Percentiles rank a stretch among this genome's conserved stretches.
These are phyloP conservation scores for Phoxinus phoxinus DNA, from an alignment of 2,113 vertebrate species.

Conservation along the genomic window DNA sequence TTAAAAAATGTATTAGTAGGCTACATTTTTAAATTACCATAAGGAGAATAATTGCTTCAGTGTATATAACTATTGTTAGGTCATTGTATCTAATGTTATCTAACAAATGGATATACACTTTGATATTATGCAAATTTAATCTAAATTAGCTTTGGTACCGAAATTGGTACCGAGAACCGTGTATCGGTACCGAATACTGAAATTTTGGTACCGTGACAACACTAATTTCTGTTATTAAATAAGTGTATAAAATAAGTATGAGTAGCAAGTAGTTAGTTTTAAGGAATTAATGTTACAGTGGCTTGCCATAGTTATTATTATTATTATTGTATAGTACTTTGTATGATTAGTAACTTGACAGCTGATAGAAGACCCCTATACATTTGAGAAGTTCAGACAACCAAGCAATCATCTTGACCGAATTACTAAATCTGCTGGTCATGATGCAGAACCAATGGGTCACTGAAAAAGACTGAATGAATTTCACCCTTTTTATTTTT, in stretches of 20 bases:
- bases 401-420: neutral
- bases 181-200: too few species aligned
- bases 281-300: neutral
- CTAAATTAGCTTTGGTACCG: too few species aligned
- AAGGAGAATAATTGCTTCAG: too few species aligned
- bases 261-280: neutral
- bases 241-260: neutral
- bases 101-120: too few species aligned
- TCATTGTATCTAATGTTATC: too few species aligned
- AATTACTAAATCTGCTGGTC: neutral
- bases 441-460: neutral
- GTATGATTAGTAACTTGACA: neutral
- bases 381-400: neutral
- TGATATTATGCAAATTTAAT: too few species aligned
- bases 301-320: neutral
- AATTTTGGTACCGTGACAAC: too few species aligned
- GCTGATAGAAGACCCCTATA: neutral
- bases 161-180: too few species aligned
- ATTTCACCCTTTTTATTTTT: neutral
- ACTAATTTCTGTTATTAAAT: neutral
- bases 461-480: neutral
- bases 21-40: too few species aligned
- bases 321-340: neutral
- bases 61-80: too few species aligned
- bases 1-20: too few species aligned